Conservation (phyloP, 2,888 invertebrate species). For the Drosophila formosana region DNA sequence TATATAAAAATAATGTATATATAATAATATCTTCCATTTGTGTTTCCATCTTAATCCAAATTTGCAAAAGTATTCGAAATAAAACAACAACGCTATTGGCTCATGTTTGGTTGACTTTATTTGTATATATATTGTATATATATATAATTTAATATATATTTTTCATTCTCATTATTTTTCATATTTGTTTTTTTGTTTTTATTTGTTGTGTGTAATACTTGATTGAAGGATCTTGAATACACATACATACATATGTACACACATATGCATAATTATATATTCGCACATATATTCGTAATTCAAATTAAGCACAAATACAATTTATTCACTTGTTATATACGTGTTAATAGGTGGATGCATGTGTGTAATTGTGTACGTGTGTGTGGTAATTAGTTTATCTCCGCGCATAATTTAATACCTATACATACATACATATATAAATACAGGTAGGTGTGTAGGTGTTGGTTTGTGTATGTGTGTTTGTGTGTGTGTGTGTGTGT, state of each 20-base stretch:
- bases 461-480: conserved; percentile 2
- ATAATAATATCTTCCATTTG: too few species aligned
- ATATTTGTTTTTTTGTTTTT: conserved; percentile 14
- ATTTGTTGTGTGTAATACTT: conserved; percentile 70
- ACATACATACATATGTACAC: conserved; percentile 52
- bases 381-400: conserved; percentile 26
- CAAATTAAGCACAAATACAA: conserved; percentile 76
- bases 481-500: conserved; percentile 20
- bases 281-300: conserved; percentile 35
- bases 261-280: conserved; percentile 29
- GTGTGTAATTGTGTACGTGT: conserved; percentile 22
- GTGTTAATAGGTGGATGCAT: conserved; percentile 20
- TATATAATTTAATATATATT: conserved; percentile 14
- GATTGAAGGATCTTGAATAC: conserved; percentile 77
- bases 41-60: neutral
- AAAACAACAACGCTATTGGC: conserved; percentile 26
- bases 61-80: neutral
- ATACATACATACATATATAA: conserved; percentile 49
- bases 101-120: conserved; percentile 72
- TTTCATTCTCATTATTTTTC: conserved; percentile 9
- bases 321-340: conserved; percentile 35
- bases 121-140: conserved; percentile 64
- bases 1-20: too few species aligned
- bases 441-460: conserved; percentile 37
- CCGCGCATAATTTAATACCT: conserved; percentile 33